These are phyloP conservation scores for Acheta domesticus DNA, from an alignment of 2,888 invertebrate genomes.

Conservation along the genomic window DNA sequence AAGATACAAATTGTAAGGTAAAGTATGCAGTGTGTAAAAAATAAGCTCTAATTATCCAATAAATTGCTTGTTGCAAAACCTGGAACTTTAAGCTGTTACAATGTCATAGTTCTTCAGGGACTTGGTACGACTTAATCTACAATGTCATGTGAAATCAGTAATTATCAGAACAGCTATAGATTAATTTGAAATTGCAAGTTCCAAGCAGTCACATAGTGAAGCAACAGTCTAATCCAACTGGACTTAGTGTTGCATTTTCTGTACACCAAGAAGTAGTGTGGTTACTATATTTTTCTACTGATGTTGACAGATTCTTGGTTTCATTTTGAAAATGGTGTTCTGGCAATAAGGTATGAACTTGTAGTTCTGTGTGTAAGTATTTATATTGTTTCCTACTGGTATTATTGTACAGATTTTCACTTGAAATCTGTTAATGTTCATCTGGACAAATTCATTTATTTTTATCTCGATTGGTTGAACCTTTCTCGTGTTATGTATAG, in stretches of 20 bases:
- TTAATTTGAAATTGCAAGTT: no score
- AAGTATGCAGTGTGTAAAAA: not conserved
- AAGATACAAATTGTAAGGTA: not conserved
- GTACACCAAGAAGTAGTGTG: not conserved
- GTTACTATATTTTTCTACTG: constrained; percentile 3
- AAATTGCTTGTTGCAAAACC: not conserved
- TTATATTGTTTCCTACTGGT: not conserved
- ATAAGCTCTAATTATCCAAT: not conserved
- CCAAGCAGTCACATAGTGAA: no score
- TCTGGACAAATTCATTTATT: not conserved
- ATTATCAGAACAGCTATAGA: no score
- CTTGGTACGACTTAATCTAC: not conserved
- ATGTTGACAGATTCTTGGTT: not conserved
- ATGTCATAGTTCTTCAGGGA: not conserved
- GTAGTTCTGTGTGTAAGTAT: not conserved
- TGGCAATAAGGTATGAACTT: not conserved
- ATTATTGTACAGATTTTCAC: not conserved
- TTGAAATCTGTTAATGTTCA: no score
- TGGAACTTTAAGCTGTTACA: not conserved
- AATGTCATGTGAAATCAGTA: no score
- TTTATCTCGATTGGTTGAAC: not conserved
- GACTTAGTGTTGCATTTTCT: not conserved
- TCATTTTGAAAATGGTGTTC: not conserved
- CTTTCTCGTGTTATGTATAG: not conserved
- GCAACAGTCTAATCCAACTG: not conserved